Conservation (phyloP, 1,140 invertebrate species). For the Theocolax elegans region DNA sequence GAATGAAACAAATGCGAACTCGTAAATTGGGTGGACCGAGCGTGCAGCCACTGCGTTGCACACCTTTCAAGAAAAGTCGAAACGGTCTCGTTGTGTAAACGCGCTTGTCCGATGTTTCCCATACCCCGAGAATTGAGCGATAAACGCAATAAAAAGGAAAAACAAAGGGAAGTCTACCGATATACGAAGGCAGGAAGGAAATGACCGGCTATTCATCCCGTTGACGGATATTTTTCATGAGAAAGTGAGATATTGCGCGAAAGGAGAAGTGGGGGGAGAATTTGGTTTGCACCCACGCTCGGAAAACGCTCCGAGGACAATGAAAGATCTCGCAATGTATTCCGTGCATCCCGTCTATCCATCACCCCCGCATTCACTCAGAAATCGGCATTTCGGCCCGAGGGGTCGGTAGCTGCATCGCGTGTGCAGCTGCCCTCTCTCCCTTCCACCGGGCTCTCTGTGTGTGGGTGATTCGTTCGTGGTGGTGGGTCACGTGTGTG, state of each 20-base stretch:
- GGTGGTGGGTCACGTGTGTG: neutral
- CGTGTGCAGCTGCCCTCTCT: constrained; percentile 49
- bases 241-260: constrained; percentile 35
- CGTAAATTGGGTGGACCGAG: too few relatives aligned
- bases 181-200: constrained; percentile 9
- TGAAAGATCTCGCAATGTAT: constrained; percentile 34
- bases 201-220: neutral
- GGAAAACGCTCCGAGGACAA: neutral
- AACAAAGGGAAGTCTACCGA: neutral
- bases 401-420: constrained; percentile 33
- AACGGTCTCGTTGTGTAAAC: too few relatives aligned
- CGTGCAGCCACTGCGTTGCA: too few relatives aligned
- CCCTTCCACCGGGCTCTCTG: neutral
- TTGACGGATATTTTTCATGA: constrained; percentile 40
- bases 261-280: too few relatives aligned
- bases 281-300: constrained; percentile 1
- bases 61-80: too few relatives aligned
- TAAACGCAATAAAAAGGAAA: neutral
- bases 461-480: neutral
- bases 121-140: neutral
- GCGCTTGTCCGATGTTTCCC: too few relatives aligned
- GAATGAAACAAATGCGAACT: too few relatives aligned
- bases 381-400: constrained; percentile 36
- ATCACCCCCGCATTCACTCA: constrained; percentile 63
- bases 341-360: constrained; percentile 54